Percentiles rank a stretch among this genome's conserved stretches.
Conservation (phyloP, 2,888 invertebrate genomes). For the Autographa gamma region DNA sequence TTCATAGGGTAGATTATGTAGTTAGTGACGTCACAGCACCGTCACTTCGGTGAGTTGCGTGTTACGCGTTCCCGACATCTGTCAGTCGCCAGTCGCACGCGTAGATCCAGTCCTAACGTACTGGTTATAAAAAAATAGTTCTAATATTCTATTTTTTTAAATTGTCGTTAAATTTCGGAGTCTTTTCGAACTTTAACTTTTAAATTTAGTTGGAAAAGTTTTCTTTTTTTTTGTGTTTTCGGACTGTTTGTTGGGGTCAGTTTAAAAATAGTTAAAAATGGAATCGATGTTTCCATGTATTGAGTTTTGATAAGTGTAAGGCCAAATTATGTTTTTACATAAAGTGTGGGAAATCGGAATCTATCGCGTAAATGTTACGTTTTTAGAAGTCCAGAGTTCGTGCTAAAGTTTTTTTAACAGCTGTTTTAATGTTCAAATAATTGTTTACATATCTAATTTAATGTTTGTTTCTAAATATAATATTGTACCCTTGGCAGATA, state of each 20-base stretch:
- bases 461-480: conserved; percentile 57
- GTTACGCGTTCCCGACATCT: conserved; percentile 59
- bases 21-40: conserved; percentile 74
- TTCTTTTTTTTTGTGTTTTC: conserved; percentile 10
- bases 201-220: conserved; percentile 5
- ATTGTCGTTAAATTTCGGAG: conserved; percentile 14
- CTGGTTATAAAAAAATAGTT: conserved; percentile 52
- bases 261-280: too few relatives aligned
- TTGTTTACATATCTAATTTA: conserved; percentile 33
- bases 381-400: conserved; percentile 9
- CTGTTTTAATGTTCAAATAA: conserved; percentile 12
- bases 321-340: background rate
- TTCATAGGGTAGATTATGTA: conserved; percentile 63
- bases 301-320: background rate
- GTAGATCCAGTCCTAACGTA: conserved; percentile 63
- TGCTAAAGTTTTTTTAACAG: background rate
- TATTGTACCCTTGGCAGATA: conserved; percentile 69
- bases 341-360: background rate
- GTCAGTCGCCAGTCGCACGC: conserved; percentile 73
- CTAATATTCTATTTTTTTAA: conserved; percentile 7
- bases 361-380: background rate
- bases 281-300: background rate
- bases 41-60: conserved; percentile 76
- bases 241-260: background rate
- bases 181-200: background rate